Evolutionary conservation across 2,888 invertebrate genomes (phyloP).

Genomic region (Lypha dubia): DNA sequence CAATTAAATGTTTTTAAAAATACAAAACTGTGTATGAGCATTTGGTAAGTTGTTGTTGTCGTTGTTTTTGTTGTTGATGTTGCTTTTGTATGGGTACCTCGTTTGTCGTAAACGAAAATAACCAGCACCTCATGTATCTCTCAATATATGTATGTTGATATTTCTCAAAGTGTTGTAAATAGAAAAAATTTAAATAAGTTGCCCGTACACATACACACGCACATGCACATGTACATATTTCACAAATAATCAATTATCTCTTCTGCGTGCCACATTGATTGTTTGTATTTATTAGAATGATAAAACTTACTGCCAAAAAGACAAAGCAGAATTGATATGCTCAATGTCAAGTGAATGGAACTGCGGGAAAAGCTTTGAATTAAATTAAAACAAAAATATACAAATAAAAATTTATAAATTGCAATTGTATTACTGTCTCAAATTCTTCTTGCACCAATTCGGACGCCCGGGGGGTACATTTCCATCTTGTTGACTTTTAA

Average conservation of each 20-base stretch:
- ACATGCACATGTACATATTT: too few relatives aligned
- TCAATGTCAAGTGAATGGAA: constrained; percentile 70
- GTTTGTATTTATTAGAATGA: constrained; percentile 53
- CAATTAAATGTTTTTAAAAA: constrained; percentile 75
- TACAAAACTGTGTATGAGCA: constrained; percentile 45
- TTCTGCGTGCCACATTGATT: constrained; percentile 42
- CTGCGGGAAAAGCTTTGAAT: background rate
- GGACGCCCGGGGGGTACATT: too few relatives aligned
- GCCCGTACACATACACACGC: background rate
- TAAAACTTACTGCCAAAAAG: constrained; percentile 58
- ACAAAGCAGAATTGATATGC: constrained; percentile 12
- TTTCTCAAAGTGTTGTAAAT: constrained; percentile 31
- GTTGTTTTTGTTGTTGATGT: constrained; percentile 4
- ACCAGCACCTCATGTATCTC: constrained; percentile 30
- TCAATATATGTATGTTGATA: too few relatives aligned
- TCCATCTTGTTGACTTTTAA: too few relatives aligned
- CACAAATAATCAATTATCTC: constrained; percentile 49
- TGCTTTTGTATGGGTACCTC: constrained; percentile 24
- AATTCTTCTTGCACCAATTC: too few relatives aligned
- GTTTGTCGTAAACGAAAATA: constrained; percentile 22
- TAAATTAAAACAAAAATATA: background rate
- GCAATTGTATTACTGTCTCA: background rate
- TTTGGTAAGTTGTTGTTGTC: constrained; percentile 40
- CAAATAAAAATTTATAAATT: background rate
- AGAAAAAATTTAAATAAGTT: constrained; percentile 16